Conservation (phyloP, 2,888 invertebrate genomes). For the Melanchra persicariae region DNA sequence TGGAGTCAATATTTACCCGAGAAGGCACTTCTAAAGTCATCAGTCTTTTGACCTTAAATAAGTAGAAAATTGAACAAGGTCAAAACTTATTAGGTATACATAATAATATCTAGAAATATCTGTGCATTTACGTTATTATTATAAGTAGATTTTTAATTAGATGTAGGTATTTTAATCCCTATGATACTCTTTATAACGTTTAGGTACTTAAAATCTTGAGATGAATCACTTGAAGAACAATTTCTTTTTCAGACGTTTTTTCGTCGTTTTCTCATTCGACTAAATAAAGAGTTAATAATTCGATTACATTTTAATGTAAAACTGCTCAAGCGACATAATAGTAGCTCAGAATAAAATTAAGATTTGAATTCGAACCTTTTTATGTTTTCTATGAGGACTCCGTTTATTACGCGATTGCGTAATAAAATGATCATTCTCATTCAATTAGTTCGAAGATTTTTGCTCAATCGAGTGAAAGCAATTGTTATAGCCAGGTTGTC, state of each 20-base stretch:
- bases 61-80: neutral
- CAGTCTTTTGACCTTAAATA: neutral
- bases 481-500: conserved; percentile 24
- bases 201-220: neutral
- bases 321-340: conserved; percentile 31
- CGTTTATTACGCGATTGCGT: conserved; percentile 38
- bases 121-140: neutral
- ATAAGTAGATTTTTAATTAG: neutral
- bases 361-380: conserved; percentile 47
- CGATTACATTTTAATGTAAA: conserved; percentile 42
- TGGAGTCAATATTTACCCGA: conserved; percentile 28
- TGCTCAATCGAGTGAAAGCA: conserved; percentile 30
- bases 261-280: conserved; percentile 17
- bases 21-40: neutral
- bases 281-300: conserved; percentile 41
- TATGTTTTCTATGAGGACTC: conserved; percentile 24
- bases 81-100: too few relatives aligned
- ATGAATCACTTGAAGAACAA: neutral
- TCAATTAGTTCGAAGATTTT: conserved; percentile 47
- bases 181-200: neutral
- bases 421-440: conserved; percentile 48
- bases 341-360: conserved; percentile 46
- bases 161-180: neutral
- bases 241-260: neutral
- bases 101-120: neutral